Evolutionary conservation across 2,797 vertebrate genomes (phyloP).

Genomic region (Glyptemys insculpta): DNA sequence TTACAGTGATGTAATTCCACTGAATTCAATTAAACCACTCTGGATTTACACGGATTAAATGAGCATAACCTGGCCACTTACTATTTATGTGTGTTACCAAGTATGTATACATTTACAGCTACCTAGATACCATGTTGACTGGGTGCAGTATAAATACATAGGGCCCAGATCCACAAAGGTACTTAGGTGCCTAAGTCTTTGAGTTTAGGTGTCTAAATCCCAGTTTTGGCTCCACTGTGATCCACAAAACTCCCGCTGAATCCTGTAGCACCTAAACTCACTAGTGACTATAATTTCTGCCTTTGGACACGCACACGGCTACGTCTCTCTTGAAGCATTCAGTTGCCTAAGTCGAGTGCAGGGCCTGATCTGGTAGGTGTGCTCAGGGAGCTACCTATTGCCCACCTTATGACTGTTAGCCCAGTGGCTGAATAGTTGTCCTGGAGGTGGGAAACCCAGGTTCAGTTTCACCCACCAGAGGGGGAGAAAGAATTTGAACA

Average conservation of each 20-base stretch:
- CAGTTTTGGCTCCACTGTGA: background rate
- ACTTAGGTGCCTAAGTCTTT: background rate
- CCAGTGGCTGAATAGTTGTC: too few species aligned
- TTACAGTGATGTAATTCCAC: slow-evolving; percentile 33
- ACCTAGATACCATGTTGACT: background rate
- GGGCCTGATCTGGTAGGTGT: too few species aligned
- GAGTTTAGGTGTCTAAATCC: background rate
- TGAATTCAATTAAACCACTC: slow-evolving; percentile 60
- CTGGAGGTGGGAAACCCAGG: too few species aligned
- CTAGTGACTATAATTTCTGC: background rate
- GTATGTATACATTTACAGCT: background rate
- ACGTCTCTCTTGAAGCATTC: too few species aligned
- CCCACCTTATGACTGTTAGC: too few species aligned
- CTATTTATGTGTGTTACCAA: background rate
- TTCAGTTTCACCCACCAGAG: too few species aligned
- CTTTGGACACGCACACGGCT: too few species aligned
- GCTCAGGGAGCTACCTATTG: too few species aligned
- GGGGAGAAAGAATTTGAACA: too few species aligned
- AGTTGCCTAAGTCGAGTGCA: too few species aligned
- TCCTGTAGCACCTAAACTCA: background rate
- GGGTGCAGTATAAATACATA: background rate
- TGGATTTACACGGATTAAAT: slow-evolving; percentile 1
- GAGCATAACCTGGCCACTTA: background rate
- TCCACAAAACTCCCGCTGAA: background rate
- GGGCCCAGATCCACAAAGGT: background rate